phyloP scores from a whole-genome alignment of 2,888 invertebrate species.

The Drosophila mulleri region DNA sequence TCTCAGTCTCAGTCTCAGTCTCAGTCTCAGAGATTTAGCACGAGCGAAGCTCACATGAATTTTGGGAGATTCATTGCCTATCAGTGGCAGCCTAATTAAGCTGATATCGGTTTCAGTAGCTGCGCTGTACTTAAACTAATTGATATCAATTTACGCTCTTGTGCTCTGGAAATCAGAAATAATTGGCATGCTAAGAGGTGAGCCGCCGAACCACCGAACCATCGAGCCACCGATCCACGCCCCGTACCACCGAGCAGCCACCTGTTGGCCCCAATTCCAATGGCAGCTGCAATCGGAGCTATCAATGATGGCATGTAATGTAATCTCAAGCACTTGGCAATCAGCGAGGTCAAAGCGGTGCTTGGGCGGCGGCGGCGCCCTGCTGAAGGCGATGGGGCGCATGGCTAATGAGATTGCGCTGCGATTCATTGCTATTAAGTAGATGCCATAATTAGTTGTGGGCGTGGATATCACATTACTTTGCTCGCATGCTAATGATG shows the following conservation, averaged over 20 bases:
- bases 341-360: slow-evolving; percentile 10
- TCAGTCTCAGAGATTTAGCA: too few species aligned
- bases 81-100: not conserved
- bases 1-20: too few species aligned
- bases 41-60: not conserved
- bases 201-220: slow-evolving; percentile 1
- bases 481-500: slow-evolving; percentile 20
- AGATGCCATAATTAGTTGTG: slow-evolving; percentile 56
- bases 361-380: not conserved
- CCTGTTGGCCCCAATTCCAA: slow-evolving; percentile 10
- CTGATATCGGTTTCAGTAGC: not conserved
- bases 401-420: slow-evolving; percentile 12
- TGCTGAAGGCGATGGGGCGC: not conserved
- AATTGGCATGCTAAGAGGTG: slow-evolving; percentile 4
- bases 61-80: not conserved
- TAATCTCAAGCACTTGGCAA: slow-evolving; percentile 23
- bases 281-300: slow-evolving; percentile 13
- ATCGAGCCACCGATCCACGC: not conserved
- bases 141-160: slow-evolving; percentile 6
- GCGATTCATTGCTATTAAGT: slow-evolving; percentile 33
- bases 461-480: slow-evolving; percentile 47
- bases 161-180: slow-evolving; percentile 5
- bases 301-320: slow-evolving; percentile 25
- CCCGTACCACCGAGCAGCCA: not conserved
- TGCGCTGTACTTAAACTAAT: not conserved